These are phyloP conservation scores for Phallusia fumigata DNA, from an alignment of 23 tunicate species.

Conservation along the genomic window DNA sequence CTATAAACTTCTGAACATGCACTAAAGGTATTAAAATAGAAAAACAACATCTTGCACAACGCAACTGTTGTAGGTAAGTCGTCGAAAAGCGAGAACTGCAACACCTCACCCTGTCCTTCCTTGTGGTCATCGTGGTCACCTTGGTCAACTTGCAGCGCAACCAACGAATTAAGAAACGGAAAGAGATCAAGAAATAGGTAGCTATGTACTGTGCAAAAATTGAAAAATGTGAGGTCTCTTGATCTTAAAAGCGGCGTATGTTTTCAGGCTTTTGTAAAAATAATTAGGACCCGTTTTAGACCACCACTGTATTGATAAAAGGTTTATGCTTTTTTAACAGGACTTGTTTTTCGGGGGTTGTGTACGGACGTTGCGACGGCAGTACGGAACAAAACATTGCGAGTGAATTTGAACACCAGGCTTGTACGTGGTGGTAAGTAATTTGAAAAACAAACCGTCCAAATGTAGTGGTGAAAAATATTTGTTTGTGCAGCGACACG, in stretches of 20 bases:
- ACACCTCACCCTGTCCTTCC: neutral
- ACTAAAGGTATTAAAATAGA: neutral
- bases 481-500: neutral
- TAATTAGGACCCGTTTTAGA: too few relatives aligned
- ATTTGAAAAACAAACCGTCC: neutral
- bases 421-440: slow-evolving; percentile 5
- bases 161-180: neutral
- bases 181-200: neutral
- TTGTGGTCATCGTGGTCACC: slow-evolving; percentile 7
- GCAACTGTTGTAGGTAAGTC: neutral
- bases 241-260: too few relatives aligned
- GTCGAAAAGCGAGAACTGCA: neutral
- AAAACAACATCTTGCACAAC: neutral
- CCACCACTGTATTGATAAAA: too few relatives aligned
- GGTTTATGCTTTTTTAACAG: neutral
- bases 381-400: neutral
- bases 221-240: too few relatives aligned
- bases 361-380: neutral
- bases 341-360: neutral
- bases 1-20: neutral
- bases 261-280: too few relatives aligned
- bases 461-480: neutral
- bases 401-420: neutral
- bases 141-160: neutral
- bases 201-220: neutral